These are phyloP conservation scores for Styela plicata DNA, from an alignment of 23 tunicate species.

Conservation along the genomic window DNA sequence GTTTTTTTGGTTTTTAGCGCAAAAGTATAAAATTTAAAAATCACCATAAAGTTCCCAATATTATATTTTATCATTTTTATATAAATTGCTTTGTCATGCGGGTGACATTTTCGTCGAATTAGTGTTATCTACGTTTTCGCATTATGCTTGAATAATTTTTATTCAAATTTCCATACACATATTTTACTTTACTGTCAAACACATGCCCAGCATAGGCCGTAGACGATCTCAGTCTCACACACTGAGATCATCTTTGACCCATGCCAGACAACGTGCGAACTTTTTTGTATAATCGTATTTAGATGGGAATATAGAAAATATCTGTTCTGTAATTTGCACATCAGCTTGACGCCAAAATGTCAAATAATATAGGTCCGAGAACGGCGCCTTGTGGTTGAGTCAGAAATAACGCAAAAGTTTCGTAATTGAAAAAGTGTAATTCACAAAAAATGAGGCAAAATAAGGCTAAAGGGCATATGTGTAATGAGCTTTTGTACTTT, in stretches of 20 bases:
- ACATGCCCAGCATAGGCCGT: background rate
- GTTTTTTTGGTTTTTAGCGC: too few species aligned
- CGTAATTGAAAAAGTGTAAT: background rate
- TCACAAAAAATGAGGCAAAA: background rate
- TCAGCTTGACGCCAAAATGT: background rate
- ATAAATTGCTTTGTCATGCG: background rate
- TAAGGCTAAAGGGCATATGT: background rate
- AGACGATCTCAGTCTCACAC: background rate
- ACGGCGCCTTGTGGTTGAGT: too few species aligned
- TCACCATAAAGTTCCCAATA: too few species aligned
- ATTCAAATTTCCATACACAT: background rate
- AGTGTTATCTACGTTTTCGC: background rate
- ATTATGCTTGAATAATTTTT: background rate
- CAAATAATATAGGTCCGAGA: background rate
- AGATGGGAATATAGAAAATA: background rate
- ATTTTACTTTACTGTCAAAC: background rate
- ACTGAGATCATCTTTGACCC: background rate
- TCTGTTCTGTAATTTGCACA: background rate
- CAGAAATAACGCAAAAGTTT: too few species aligned
- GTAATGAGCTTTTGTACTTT: background rate
- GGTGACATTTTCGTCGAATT: background rate
- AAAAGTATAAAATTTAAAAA: too few species aligned
- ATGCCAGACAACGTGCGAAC: too few species aligned
- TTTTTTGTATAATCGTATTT: background rate
- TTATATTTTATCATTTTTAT: background rate